Evolutionary conservation across 2,113 vertebrate genomes (phyloP).

Genomic region (Mustela lutreola): DNA sequence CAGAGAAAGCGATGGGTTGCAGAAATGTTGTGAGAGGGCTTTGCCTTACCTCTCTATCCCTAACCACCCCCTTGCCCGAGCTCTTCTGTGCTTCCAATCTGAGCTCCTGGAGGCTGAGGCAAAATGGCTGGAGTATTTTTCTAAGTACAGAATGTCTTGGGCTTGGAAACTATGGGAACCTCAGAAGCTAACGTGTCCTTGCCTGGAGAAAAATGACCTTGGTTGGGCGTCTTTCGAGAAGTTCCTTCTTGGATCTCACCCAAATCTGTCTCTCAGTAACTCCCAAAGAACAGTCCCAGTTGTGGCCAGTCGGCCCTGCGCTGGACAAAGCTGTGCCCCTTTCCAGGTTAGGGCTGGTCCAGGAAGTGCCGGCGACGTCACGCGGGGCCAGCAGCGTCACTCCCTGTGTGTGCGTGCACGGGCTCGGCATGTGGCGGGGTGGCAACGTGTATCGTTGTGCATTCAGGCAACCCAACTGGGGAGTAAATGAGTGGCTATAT

Average conservation of each 20-base stretch:
- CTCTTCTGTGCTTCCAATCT: neutral
- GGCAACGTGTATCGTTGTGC: neutral
- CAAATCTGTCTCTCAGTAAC: neutral
- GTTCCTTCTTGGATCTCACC: neutral
- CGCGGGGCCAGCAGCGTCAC: fast-evolving
- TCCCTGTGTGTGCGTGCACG: fast-evolving
- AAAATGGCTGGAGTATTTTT: neutral
- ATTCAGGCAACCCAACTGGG: constrained; percentile 32
- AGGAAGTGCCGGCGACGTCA: neutral
- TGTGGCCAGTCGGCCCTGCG: neutral
- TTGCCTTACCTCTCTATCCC: neutral
- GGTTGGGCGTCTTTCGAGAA: neutral
- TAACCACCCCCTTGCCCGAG: neutral
- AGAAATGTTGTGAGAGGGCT: neutral
- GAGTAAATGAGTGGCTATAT: constrained; percentile 77
- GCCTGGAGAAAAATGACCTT: neutral
- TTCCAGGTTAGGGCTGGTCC: neutral
- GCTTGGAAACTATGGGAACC: neutral
- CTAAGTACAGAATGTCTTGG: neutral
- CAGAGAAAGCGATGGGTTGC: neutral
- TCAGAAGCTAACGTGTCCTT: neutral
- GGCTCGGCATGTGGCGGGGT: neutral
- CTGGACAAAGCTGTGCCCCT: neutral
- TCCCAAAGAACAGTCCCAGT: neutral
- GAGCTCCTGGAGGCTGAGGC: neutral